These are phyloP conservation scores for Lepidonotus clava DNA, from an alignment of 2,888 invertebrate species.

Conservation along the genomic window DNA sequence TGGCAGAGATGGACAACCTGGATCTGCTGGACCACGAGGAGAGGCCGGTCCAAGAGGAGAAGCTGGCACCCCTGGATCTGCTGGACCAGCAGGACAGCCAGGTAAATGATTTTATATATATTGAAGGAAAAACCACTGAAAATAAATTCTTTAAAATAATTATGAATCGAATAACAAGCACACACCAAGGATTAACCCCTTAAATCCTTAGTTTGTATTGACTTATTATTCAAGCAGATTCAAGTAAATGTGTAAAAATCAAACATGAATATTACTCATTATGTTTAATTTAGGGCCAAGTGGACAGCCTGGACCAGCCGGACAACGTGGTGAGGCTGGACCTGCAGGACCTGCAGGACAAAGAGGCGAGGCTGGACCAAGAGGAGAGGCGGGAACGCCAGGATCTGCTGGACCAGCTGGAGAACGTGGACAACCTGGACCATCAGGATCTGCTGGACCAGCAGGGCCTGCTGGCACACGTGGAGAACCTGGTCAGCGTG, in stretches of 20 bases:
- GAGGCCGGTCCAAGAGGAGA: slow-evolving; percentile 55
- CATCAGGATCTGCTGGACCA: slow-evolving; percentile 56
- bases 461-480: slow-evolving; percentile 55
- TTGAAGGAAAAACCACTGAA: no score
- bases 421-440: slow-evolving; percentile 28
- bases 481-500: slow-evolving; percentile 50
- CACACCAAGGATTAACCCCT: background rate
- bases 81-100: slow-evolving; percentile 59
- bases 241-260: background rate
- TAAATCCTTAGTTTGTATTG: no score
- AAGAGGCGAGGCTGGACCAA: slow-evolving; percentile 52
- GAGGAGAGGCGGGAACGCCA: slow-evolving; percentile 56
- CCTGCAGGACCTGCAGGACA: slow-evolving; percentile 84
- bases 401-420: slow-evolving; percentile 60
- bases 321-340: slow-evolving; percentile 54
- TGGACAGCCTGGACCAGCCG: slow-evolving; percentile 22
- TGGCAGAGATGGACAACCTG: slow-evolving; percentile 20
- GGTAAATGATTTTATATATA: slow-evolving; percentile 55
- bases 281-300: background rate
- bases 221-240: no score
- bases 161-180: no score
- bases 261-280: background rate
- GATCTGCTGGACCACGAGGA: slow-evolving; percentile 58
- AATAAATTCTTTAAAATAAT: no score
- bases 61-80: slow-evolving; percentile 60